Conservation (phyloP, 2,888 invertebrate genomes). For the Epirrhoe alternata region DNA sequence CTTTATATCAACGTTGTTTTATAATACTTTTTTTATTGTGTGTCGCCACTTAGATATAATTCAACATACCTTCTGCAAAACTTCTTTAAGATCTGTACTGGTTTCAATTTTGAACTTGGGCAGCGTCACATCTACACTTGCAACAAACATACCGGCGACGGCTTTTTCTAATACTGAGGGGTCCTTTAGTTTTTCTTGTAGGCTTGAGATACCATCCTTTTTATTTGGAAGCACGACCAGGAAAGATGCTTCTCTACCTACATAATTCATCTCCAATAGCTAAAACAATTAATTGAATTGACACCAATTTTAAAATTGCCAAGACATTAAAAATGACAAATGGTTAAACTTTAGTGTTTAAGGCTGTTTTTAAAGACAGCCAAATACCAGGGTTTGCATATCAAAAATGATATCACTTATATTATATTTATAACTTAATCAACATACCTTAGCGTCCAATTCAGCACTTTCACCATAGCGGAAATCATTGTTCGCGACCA, state of each 20-base stretch:
- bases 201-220: conserved; percentile 85
- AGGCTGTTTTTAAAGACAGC: too few relatives aligned
- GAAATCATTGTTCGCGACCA: conserved; percentile 81
- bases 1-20: too few relatives aligned
- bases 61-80: conserved; percentile 80
- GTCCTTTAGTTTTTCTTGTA: conserved; percentile 86
- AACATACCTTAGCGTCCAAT: conserved; percentile 66
- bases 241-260: conserved; percentile 88
- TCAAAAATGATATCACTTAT: too few relatives aligned
- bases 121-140: conserved; percentile 86
- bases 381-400: too few relatives aligned
- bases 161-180: conserved; percentile 71
- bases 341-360: too few relatives aligned
- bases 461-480: conserved; percentile 62
- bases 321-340: too few relatives aligned
- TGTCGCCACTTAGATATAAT: conserved; percentile 3
- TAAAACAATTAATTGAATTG: conserved; percentile 46
- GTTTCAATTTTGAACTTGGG: conserved; percentile 93
- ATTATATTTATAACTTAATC: not conserved
- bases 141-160: conserved; percentile 59
- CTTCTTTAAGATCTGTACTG: conserved; percentile 85
- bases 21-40: too few relatives aligned
- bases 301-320: not conserved
- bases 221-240: conserved; percentile 90
- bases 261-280: conserved; percentile 91